phyloP scores from a whole-genome alignment of 2,888 invertebrate genomes.

The Panopea generosa region DNA sequence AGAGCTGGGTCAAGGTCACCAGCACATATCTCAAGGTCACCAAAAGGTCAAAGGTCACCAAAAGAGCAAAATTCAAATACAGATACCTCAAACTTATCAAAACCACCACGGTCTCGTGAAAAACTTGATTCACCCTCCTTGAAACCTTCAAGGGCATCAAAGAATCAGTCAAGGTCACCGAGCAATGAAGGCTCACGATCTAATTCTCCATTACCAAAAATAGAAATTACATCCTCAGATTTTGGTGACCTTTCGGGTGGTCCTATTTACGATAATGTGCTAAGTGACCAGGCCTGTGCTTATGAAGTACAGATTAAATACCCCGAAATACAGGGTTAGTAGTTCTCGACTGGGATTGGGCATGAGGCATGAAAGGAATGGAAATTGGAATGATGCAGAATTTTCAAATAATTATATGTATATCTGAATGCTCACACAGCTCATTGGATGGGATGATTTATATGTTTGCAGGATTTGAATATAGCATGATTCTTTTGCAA shows the following conservation, averaged over 20 bases:
- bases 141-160: slow-evolving; percentile 2
- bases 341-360: too few species aligned
- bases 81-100: neutral
- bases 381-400: too few species aligned
- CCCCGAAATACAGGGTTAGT: too few species aligned
- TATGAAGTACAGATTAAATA: neutral
- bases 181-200: slow-evolving; percentile 24
- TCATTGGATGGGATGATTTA: too few species aligned
- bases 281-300: slow-evolving; percentile 8
- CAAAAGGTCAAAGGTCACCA: slow-evolving; percentile 20
- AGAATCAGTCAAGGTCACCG: too few species aligned
- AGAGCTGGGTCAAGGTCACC: slow-evolving; percentile 5
- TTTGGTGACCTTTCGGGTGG: slow-evolving; percentile 26
- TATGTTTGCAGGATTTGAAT: too few species aligned
- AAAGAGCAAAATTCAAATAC: neutral
- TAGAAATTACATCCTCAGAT: slow-evolving; percentile 46
- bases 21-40: slow-evolving; percentile 31
- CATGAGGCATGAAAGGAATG: too few species aligned
- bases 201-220: slow-evolving; percentile 38
- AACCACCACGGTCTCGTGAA: neutral
- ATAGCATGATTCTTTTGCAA: too few species aligned
- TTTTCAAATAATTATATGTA: too few species aligned
- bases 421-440: too few species aligned
- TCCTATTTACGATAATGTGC: slow-evolving; percentile 57
- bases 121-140: too few species aligned